These are phyloP conservation scores for Xerus rutilus DNA, from an alignment of 2,797 vertebrate genomes.

Conservation along the genomic window DNA sequence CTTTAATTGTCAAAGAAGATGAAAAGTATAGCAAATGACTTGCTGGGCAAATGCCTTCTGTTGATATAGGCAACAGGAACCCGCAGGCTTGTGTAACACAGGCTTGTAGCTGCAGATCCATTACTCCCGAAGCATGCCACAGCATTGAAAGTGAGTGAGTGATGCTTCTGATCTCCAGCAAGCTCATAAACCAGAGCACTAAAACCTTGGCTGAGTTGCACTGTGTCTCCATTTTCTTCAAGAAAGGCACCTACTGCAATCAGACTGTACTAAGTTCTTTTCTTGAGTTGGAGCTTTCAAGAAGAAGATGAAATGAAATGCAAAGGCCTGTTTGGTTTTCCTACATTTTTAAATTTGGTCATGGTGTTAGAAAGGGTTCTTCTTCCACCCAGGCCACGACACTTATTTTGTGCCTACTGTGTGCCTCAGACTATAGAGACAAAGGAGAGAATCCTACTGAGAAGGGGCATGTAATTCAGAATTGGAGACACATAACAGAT, in stretches of 20 bases:
- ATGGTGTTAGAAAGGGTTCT: not conserved
- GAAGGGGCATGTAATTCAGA: not conserved
- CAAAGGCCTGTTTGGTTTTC: not conserved
- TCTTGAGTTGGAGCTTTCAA: not conserved
- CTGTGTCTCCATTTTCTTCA: not conserved
- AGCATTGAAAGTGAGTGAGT: not conserved
- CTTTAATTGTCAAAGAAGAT: conserved; percentile 74
- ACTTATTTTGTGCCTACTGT: not conserved
- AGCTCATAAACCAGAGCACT: not conserved
- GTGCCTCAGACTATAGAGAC: not conserved
- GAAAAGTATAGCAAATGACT: conserved; percentile 43
- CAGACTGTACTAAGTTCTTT: not conserved
- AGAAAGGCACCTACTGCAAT: not conserved
- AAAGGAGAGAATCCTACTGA: not conserved
- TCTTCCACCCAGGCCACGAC: not conserved
- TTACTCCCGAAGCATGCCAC: not conserved
- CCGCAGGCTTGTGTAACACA: not conserved
- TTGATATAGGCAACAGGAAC: conserved; percentile 63
- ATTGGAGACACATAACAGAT: not conserved
- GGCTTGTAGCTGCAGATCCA: conserved; percentile 67
- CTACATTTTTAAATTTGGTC: not conserved
- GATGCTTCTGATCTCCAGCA: not conserved
- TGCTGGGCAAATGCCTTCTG: conserved; percentile 7
- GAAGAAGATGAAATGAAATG: not conserved
- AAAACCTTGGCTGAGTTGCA: not conserved